A percentile compares a stretch with the other conserved stretches of the same genome.
These are phyloP conservation scores for Podarcis cretensis DNA, from an alignment of 2,113 vertebrate genomes.

Conservation along the genomic window DNA sequence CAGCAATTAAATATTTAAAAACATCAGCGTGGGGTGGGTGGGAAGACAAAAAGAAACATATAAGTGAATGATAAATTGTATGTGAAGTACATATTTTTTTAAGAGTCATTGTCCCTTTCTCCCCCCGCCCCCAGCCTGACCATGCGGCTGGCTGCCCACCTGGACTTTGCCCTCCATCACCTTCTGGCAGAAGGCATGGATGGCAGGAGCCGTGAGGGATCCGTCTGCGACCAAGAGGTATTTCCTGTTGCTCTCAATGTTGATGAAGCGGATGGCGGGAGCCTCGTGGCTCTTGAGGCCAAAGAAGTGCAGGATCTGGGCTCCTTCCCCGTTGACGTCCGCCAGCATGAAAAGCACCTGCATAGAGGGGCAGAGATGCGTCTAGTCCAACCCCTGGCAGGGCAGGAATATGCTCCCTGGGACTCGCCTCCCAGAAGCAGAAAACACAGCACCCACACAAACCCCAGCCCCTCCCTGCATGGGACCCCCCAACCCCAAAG, in stretches of 20 bases:
- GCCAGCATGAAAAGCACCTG: slow-evolving; percentile 88
- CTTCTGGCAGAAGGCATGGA: slow-evolving; percentile 75
- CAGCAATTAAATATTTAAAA: too few relatives aligned
- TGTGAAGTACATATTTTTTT: too few relatives aligned
- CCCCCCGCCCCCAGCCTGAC: accelerated
- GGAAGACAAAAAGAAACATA: neutral
- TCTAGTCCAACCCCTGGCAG: too few relatives aligned
- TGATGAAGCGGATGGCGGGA: slow-evolving; percentile 83
- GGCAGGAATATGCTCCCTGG: neutral
- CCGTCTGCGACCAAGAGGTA: slow-evolving; percentile 58
- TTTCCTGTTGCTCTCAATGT: slow-evolving; percentile 82
- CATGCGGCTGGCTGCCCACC: slow-evolving; percentile 66
- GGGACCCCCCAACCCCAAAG: neutral
- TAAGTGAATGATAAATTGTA: too few relatives aligned
- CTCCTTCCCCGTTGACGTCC: slow-evolving; percentile 65
- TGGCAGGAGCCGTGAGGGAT: slow-evolving; percentile 52
- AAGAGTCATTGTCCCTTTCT: too few relatives aligned
- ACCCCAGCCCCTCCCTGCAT: neutral
- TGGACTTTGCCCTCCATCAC: slow-evolving; percentile 80
- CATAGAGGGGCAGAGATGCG: neutral
- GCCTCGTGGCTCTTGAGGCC: slow-evolving; percentile 72
- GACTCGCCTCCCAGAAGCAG: neutral
- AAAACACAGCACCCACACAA: neutral
- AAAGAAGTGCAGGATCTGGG: slow-evolving; percentile 83
- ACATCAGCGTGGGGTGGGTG: too few relatives aligned